Percentiles rank a stretch among this genome's conserved stretches.
Evolutionary conservation across 1,140 invertebrate genomes (phyloP).

Genomic region (Procambarus clarkii): DNA sequence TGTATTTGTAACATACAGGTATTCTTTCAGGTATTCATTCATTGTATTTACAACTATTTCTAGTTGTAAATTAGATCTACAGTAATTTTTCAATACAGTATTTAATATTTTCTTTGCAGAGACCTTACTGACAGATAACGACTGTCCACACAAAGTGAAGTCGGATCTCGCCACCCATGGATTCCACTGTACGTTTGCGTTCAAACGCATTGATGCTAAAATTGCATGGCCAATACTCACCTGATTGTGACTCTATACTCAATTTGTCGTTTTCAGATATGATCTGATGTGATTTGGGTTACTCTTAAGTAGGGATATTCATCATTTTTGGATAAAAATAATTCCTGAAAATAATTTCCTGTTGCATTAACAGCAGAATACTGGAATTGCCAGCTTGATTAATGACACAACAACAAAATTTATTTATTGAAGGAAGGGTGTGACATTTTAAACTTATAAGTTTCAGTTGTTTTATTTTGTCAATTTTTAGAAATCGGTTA

Average conservation of each 20-base stretch:
- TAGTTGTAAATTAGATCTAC: neutral
- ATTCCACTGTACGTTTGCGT: constrained; percentile 92
- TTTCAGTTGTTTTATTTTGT: too few species aligned
- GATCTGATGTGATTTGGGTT: neutral
- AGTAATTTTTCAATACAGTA: neutral
- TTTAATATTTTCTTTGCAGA: constrained; percentile 79
- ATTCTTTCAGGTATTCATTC: too few species aligned
- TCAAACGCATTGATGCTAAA: constrained; percentile 95
- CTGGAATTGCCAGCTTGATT: too few species aligned
- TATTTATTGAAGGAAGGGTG: too few species aligned
- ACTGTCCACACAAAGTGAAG: constrained; percentile 91
- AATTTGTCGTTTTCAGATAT: neutral
- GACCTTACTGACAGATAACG: constrained; percentile 89
- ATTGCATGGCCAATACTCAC: constrained; percentile 90
- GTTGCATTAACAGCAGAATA: too few species aligned
- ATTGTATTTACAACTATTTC: neutral
- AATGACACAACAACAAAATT: too few species aligned
- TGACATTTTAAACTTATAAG: too few species aligned
- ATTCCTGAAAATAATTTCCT: too few species aligned
- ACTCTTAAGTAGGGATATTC: neutral
- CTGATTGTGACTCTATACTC: constrained; percentile 14
- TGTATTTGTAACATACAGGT: neutral
- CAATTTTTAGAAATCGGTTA: too few species aligned
- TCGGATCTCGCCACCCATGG: constrained; percentile 82
- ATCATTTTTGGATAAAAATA: neutral